Base-by-base conservation (phyloP, 1,140 invertebrate species). In the Adelges cooleyi region DNA sequence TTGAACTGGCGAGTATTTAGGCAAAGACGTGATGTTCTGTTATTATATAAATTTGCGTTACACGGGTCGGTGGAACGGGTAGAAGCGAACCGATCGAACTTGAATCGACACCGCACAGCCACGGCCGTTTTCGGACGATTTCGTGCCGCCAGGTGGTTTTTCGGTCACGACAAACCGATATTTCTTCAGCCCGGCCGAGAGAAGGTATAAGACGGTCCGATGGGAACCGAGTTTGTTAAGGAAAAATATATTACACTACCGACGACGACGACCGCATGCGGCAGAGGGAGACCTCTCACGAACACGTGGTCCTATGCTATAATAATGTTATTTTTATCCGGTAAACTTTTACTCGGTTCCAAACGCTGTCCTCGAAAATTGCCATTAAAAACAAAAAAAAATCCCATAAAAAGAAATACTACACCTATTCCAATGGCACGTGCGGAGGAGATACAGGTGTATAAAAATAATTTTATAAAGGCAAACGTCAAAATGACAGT, bases 191-290 rank as follows among this genome's bases (percentile, higher is more conserved):
- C 27, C 29, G 48, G 50, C 46, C 18, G 20, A 46, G 62, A 65
- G 49, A 51, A 51, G 62, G 49, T 65, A 65, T 36, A 25, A 13
- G 20, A 23, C 4, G 8, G 11, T 50, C 25, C 36, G 48, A 50
- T 52, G 62, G 62, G 62, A 50, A 50, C 62, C 29, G 46, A 42
- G 62, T 52, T 65, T 40, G 46, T 52, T 65, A 65, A 27, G 48
- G 27, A 27, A 18, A 46, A 33, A 33, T 33, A 33, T 11, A 33
- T n/a, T n/a, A 33, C 29, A 33, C 11, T 33, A 33, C 29, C 11
- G 11, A n/a, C n/a, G n/a, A n/a, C n/a, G n/a, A n/a, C n/a, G n/a
- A n/a, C n/a, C n/a, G n/a, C n/a, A n/a, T n/a, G n/a, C n/a, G 13
- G 6, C 36, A 42, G 17, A 5, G 44, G 27, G 38, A 59, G 38